phyloP scores from a whole-genome alignment of 1,140 invertebrate genomes.

The Drosophila virilis region DNA sequence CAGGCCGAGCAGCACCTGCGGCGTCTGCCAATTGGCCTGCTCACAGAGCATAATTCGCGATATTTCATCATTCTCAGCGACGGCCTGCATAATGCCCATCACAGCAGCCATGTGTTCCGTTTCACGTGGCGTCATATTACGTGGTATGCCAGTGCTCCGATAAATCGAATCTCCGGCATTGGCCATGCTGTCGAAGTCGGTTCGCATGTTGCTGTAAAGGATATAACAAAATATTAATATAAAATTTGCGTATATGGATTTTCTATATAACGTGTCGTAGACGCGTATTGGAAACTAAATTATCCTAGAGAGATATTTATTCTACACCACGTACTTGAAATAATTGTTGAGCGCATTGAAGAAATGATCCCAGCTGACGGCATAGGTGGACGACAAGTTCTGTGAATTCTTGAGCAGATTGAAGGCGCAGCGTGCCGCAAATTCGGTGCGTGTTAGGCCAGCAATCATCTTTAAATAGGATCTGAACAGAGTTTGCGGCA shows the following conservation, averaged over 20 bases:
- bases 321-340: slow-evolving; percentile 85
- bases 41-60: slow-evolving; percentile 92
- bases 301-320: not conserved
- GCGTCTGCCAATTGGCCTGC: slow-evolving; percentile 93
- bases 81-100: slow-evolving; percentile 89
- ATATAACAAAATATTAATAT: not conserved
- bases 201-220: slow-evolving; percentile 84
- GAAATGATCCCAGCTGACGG: slow-evolving; percentile 94
- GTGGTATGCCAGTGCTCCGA: slow-evolving; percentile 85
- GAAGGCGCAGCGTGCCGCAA: slow-evolving; percentile 92
- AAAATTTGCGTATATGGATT: not conserved
- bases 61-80: slow-evolving; percentile 91
- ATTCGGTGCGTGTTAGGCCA: slow-evolving; percentile 90
- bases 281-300: no score
- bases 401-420: slow-evolving; percentile 91
- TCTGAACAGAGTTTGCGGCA: slow-evolving; percentile 93
- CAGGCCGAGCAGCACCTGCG: slow-evolving; percentile 92
- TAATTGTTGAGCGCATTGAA: slow-evolving; percentile 93
- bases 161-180: slow-evolving; percentile 87
- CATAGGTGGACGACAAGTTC: slow-evolving; percentile 84
- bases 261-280: no score
- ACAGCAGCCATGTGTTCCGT: slow-evolving; percentile 94
- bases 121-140: slow-evolving; percentile 92
- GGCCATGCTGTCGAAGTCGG: slow-evolving; percentile 86
- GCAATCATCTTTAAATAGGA: slow-evolving; percentile 95